Evolutionary conservation across 2,888 invertebrate species (phyloP), one percentile per base, ranked within the genome.

Genomic region (Limnephilus marmoratus): DNA sequence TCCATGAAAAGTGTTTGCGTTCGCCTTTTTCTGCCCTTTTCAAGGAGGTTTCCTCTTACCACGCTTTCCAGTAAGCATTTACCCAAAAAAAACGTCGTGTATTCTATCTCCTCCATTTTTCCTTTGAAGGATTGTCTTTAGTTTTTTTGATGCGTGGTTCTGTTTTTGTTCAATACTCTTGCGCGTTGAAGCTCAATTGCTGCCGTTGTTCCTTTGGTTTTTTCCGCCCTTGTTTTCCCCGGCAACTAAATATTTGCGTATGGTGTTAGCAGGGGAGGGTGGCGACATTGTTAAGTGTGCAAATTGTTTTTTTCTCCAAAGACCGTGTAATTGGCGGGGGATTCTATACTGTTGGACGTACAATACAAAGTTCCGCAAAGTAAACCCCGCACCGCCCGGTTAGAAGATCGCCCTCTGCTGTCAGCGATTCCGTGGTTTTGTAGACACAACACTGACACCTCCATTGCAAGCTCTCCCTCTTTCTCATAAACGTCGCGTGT

Each of bases 251-350:
- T 80, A 89, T 89, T 89, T 89, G 68, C 80, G 68, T 68, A 37
- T 11, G 53, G 31, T 81, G 34, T 89, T 89, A 87, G 91, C 68
- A 18, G 81, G 18, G 90, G 34, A 45, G 87, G 91, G 86, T 81
- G 86, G 86, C 86, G 86, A 81, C 87, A 49, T 91, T 86, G 82
- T 91, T 91, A 91, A 91, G 86, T 87, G 91, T 81, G 87, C 87
- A 88, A 88, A 91, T 91, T 87, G 81, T 49, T 87, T 91, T 91
- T 91, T 80, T 89, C 88, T 89, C 88, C 68, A 80, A 18, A 80
- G 88, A 31, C 68, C 88, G 88, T 89, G 80, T 89, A 89, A 89
- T 89, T 89, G 88, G 37, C 31, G 45, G 68, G n/a, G 45, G 24
- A 31, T 87, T 24, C 53, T 83, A 49, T 31, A n/a, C 68, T 31